phyloP scores from a whole-genome alignment of 1,140 invertebrate genomes.

The Drosophila pruinosa region DNA sequence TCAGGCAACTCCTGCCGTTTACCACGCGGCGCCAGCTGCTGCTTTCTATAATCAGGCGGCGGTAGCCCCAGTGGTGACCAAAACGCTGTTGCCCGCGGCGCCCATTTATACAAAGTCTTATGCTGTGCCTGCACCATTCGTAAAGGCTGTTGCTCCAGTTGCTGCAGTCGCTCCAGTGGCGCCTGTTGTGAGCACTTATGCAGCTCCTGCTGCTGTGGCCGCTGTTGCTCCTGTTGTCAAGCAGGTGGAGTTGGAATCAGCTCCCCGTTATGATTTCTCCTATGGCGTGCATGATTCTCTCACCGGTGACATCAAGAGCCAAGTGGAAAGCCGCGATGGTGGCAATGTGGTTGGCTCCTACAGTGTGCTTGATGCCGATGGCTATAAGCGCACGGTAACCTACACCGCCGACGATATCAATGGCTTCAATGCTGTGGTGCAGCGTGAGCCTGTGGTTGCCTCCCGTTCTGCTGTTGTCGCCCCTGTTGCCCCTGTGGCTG shows the following conservation, averaged over 20 bases:
- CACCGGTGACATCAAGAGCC: conserved; percentile 85
- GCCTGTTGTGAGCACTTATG: conserved; percentile 25
- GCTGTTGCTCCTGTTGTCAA: conserved; percentile 54
- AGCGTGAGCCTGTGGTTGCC: conserved; percentile 82
- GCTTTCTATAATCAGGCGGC: conserved; percentile 55
- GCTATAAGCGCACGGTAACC: conserved; percentile 84
- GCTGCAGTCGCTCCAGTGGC: conserved; percentile 42
- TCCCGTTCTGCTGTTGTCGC: conserved; percentile 46
- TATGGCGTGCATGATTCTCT: conserved; percentile 84
- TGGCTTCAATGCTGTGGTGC: conserved; percentile 84
- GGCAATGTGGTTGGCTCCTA: conserved; percentile 84
- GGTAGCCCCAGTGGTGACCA: conserved; percentile 43
- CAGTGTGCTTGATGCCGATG: conserved; percentile 85
- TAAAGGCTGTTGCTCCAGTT: conserved; percentile 47
- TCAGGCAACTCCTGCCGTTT: conserved; percentile 50
- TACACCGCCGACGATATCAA: conserved; percentile 84
- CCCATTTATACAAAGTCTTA: conserved; percentile 61
- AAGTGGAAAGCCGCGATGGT: conserved; percentile 85
- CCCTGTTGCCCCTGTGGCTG: conserved; percentile 32
- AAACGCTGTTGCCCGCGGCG: conserved; percentile 36
- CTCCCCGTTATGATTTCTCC: conserved; percentile 83
- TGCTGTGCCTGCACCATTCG: conserved; percentile 39
- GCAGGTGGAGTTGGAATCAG: conserved; percentile 63
- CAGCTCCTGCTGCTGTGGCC: conserved; percentile 27
- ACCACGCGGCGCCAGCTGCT: conserved; percentile 56